Conservation (phyloP, 2,888 invertebrate genomes). For the Thymelicus lineola region DNA sequence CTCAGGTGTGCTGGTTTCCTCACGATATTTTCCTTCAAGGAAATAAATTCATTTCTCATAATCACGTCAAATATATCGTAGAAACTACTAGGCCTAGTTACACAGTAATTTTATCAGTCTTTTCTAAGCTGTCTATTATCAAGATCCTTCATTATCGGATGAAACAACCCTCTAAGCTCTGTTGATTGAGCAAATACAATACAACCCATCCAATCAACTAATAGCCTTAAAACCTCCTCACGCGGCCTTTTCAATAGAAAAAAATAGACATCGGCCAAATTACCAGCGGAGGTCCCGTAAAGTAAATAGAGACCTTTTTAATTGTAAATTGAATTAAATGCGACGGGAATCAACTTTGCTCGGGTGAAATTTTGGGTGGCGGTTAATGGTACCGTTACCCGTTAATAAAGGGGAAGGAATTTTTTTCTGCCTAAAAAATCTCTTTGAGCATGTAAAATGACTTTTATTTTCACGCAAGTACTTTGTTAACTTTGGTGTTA, state of each 20-base stretch:
- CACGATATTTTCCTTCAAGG: too few relatives aligned
- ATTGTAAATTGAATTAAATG: constrained; percentile 82
- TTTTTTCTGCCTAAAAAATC: constrained; percentile 30
- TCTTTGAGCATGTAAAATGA: not conserved
- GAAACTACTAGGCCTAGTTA: too few relatives aligned
- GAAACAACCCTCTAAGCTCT: constrained; percentile 8
- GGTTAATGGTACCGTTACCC: constrained; percentile 60
- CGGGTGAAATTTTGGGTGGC: constrained; percentile 57
- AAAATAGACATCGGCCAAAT: constrained; percentile 55
- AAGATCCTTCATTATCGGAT: constrained; percentile 3
- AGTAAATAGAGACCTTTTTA: constrained; percentile 75
- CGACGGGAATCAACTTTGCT: constrained; percentile 71
- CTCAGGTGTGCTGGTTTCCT: too few relatives aligned
- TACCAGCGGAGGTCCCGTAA: constrained; percentile 60
- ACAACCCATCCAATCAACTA: constrained; percentile 32
- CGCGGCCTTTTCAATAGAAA: constrained; percentile 39
- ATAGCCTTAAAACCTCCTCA: constrained; percentile 40
- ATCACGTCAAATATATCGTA: too few relatives aligned
- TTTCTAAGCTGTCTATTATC: not conserved
- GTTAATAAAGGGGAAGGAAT: constrained; percentile 31
- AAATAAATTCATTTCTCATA: too few relatives aligned
- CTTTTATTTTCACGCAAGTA: not conserved
- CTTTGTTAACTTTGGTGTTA: too few relatives aligned
- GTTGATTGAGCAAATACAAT: constrained; percentile 31
- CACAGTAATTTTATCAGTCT: too few relatives aligned